Percentiles rank a stretch among this genome's conserved stretches.
These are phyloP conservation scores for Pristionchus fissidentatus DNA, from an alignment of 2,888 invertebrate genomes.

Conservation along the genomic window DNA sequence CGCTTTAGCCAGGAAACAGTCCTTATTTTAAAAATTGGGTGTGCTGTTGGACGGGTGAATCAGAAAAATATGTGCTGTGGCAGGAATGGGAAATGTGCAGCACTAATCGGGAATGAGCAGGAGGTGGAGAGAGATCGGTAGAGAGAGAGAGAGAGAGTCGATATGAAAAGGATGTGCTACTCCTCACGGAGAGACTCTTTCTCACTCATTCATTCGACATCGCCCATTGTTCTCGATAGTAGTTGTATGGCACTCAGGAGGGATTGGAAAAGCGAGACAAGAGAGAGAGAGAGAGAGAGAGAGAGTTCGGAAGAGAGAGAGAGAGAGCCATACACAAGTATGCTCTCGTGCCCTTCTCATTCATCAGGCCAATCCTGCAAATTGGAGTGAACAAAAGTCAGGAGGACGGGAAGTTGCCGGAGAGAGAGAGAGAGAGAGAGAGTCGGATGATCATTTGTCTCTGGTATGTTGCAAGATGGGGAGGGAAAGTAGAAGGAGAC, in stretches of 20 bases:
- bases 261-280: neutral
- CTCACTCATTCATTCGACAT: neutral
- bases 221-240: neutral
- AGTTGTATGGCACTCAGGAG: neutral
- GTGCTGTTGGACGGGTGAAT: too few relatives aligned
- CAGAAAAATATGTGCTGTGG: too few relatives aligned
- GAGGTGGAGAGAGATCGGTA: neutral
- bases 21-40: too few relatives aligned
- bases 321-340: neutral
- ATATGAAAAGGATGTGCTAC: too few relatives aligned
- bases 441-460: slow-evolving; percentile 26
- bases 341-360: neutral
- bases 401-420: too few relatives aligned
- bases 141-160: neutral
- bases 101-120: too few relatives aligned
- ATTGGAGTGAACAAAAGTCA: neutral
- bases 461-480: too few relatives aligned
- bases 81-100: too few relatives aligned
- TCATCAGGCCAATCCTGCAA: slow-evolving; percentile 13
- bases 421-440: slow-evolving; percentile 20
- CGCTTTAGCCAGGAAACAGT: too few relatives aligned
- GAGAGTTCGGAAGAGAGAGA: neutral
- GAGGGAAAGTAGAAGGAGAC: too few relatives aligned
- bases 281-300: neutral
- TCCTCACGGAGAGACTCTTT: neutral